Evolutionary conservation across 2,113 vertebrate genomes (phyloP), one percentile per base, ranked within the genome.

Genomic region (Psettodes erumei): DNA sequence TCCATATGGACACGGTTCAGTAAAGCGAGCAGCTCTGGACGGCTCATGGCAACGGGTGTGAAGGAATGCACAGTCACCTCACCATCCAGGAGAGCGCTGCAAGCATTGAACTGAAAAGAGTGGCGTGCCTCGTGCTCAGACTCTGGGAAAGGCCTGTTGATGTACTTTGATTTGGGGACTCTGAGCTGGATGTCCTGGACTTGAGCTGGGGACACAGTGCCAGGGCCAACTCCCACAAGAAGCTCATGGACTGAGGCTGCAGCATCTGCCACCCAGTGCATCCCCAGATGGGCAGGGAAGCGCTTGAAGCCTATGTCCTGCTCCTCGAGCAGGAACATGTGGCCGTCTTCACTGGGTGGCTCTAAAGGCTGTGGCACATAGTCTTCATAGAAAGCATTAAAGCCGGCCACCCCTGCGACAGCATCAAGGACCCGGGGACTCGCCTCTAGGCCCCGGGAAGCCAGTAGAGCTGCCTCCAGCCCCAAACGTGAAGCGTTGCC

Each of bases 221-320:
- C 93, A 0, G 85, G 89, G 10, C 38, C 82, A 0, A 90, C 59
- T 47, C 91, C 90, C n/a, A 94, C 58, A n/a, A 96, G 86, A 66
- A 90, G 81, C 50, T 95, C 93, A 72, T 95, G 91, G 27, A 96
- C 91, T 0, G 94, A 93, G 71, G 92, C 51, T 11, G 95, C 95
- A 5, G 96, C 96, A 5, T 97, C 96, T 11, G 92, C 95, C 62
- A 96, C 92, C 96, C 96, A 97, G 92, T 97, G 96, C 96, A 96
- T 97, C 13, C 95, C 96, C 37, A 97, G 90, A 77, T 97, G 96
- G 50, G 96, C 96, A 0, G 96, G 96, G 83, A 96, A 97, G 1
- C 95, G 62, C 88, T 97, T 97, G 88, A 97, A 97, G 10, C 91
- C 96, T 0, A 97, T 93, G 56, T 97, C 96, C 87, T 97, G 96